These are phyloP conservation scores for Distichodus sexfasciatus DNA, from an alignment of 2,797 vertebrate genomes.

Conservation along the genomic window DNA sequence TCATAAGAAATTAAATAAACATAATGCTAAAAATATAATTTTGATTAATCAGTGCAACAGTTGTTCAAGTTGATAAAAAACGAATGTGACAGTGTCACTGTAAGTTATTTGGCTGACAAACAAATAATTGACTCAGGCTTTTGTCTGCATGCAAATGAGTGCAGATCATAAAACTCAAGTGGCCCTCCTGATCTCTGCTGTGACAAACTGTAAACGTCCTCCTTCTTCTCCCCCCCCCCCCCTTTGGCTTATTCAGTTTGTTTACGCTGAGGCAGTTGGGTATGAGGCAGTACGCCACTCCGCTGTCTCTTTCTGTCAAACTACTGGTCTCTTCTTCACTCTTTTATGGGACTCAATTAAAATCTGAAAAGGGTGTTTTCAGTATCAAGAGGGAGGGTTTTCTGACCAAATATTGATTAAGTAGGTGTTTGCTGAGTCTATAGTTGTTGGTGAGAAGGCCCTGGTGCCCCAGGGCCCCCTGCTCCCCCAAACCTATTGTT, in stretches of 20 bases:
- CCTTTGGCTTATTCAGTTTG: slow-evolving; percentile 43
- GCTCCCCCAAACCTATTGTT: slow-evolving; percentile 89
- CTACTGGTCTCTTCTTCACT: slow-evolving; percentile 69
- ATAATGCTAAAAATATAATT: no score
- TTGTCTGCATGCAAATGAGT: slow-evolving; percentile 51
- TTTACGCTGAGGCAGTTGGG: slow-evolving; percentile 53
- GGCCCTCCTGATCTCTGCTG: slow-evolving; percentile 45
- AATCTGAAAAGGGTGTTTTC: slow-evolving; percentile 96
- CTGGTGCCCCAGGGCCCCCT: slow-evolving; percentile 82
- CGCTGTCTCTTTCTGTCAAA: slow-evolving; percentile 72
- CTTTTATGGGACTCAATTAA: slow-evolving; percentile 94
- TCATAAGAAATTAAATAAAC: no score
- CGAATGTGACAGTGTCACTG: slow-evolving; percentile 21
- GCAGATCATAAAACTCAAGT: slow-evolving; percentile 48
- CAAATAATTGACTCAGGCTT: slow-evolving; percentile 45
- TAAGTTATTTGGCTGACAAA: slow-evolving; percentile 36
- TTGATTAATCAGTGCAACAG: background rate
- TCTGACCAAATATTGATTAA: slow-evolving; percentile 99
- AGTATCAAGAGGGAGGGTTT: slow-evolving; percentile 78
- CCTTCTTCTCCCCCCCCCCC: slow-evolving; percentile 23
- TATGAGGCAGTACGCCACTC: slow-evolving; percentile 70
- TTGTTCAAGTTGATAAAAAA: slow-evolving; percentile 13
- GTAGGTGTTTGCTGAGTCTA: slow-evolving; percentile 95
- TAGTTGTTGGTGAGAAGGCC: slow-evolving; percentile 86
- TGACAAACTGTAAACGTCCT: slow-evolving; percentile 50